Conservation (phyloP, 1,140 invertebrate species). For the Drosophila nasuta region DNA sequence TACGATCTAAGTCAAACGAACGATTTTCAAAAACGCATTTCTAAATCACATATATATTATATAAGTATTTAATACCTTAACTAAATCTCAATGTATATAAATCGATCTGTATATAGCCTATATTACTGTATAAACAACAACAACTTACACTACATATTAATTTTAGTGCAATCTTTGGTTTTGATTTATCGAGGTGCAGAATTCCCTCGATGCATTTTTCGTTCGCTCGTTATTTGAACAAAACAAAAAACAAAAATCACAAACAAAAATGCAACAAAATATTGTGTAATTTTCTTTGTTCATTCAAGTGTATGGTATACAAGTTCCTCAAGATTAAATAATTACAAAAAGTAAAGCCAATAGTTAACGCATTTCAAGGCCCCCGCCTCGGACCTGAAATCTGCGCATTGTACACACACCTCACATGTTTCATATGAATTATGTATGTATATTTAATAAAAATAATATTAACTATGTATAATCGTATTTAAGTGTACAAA, state of each 20-base stretch:
- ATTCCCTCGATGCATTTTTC: slow-evolving; percentile 35
- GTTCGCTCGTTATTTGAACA: slow-evolving; percentile 37
- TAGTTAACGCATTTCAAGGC: slow-evolving; percentile 61
- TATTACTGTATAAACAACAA: slow-evolving; percentile 52
- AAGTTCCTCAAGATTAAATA: slow-evolving; percentile 83
- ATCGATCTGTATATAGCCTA: slow-evolving; percentile 32
- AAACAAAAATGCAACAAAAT: slow-evolving; percentile 75
- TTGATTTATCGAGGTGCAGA: slow-evolving; percentile 25
- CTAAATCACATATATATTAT: slow-evolving; percentile 23
- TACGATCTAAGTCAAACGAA: slow-evolving; percentile 40
- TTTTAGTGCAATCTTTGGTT: slow-evolving; percentile 81
- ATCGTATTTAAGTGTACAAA: slow-evolving; percentile 32
- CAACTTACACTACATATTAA: slow-evolving; percentile 67
- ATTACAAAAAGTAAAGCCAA: slow-evolving; percentile 60
- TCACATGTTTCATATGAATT: slow-evolving; percentile 75
- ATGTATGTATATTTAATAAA: slow-evolving; percentile 40
- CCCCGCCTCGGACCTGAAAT: slow-evolving; percentile 27
- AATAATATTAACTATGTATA: slow-evolving; percentile 23
- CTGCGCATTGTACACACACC: slow-evolving; percentile 65
- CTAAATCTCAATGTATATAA: slow-evolving; percentile 47
- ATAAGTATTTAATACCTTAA: slow-evolving; percentile 1
- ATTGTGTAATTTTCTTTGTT: slow-evolving; percentile 83
- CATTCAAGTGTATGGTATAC: slow-evolving; percentile 84
- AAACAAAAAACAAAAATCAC: slow-evolving; percentile 18
- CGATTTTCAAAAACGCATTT: slow-evolving; percentile 54